Evolutionary conservation across 1,140 invertebrate genomes (phyloP), one percentile per base, ranked within the genome.

Genomic region (Rhagoletis pomonella): DNA sequence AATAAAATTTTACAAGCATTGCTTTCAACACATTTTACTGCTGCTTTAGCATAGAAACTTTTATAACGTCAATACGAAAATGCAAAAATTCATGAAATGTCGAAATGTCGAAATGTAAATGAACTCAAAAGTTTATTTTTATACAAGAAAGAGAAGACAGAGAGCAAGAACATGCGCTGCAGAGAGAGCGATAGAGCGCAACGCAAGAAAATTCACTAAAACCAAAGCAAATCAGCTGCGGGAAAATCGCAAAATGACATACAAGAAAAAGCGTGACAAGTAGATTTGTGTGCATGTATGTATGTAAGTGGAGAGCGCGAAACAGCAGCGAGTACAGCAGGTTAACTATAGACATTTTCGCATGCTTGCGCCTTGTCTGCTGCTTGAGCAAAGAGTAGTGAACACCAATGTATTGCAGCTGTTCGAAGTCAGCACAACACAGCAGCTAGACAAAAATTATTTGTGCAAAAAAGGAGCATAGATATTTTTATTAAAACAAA

Each of bases 81-180:
- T 81, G 73, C 73, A 29, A 47, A 81, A 81, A 81, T 81, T 81
- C 73, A 7, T 81, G 47, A 81, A 81, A 81, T 55, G 44, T 55
- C 4, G 19, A 81, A 81, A 55, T 81, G 73, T 81, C 4, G 19
- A 81, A 81, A 55, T 81, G 73, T 81, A 81, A 81, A 81, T 81
- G 73, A 81, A 81, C 73, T 81, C 73, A 55, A 81, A 50, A 19
- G 73, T 81, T 81, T 81, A 81, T 81, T 81, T 81, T 55, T 55
- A 55, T 29, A 58, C 50, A 81, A 29, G 3, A 58, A 3, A 81
- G n/a, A 55, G 17, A 14, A 62, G 29, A 50, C 50, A 7, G 73
- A 81, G 73, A 55, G n/a, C 44, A 55, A 50, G n/a, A 55, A 29
- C 73, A 55, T 81, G 19, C 44, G 47, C 44, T 5, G 7, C 17